Percentiles rank a stretch among this genome's conserved stretches.
Conservation (phyloP, 2,113 vertebrate species). For the Cichladusa arquata region DNA sequence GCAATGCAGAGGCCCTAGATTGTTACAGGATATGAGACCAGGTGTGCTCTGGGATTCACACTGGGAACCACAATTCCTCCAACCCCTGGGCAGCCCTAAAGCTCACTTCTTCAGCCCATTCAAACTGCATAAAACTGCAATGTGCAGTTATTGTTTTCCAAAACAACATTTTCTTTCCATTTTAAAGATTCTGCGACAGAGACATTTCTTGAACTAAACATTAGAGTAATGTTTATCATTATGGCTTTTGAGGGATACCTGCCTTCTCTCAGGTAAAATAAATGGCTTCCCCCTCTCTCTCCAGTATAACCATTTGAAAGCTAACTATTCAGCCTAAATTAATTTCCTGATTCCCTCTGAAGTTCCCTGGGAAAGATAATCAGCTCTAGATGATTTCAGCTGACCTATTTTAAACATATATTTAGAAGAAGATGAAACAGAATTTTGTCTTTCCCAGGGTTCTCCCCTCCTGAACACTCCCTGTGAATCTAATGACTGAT, state of each 20-base stretch:
- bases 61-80: not conserved
- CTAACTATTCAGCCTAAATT: not conserved
- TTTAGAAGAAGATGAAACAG: conserved; percentile 18
- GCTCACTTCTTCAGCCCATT: not conserved
- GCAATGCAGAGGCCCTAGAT: not conserved
- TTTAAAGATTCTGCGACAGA: not conserved
- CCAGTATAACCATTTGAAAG: not conserved
- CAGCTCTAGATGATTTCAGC: not conserved
- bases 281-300: not conserved
- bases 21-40: not conserved
- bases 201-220: not conserved
- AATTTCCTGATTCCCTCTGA: not conserved
- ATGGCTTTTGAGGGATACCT: not conserved
- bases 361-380: not conserved
- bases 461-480: not conserved
- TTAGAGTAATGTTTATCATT: not conserved
- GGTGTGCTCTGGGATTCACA: not conserved
- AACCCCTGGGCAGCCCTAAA: not conserved
- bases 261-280: not conserved
- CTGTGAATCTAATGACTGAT: not conserved
- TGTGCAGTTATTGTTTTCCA: not conserved
- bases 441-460: conserved; percentile 14
- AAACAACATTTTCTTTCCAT: not conserved
- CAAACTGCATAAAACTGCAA: not conserved
- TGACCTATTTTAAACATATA: conserved; percentile 12